phyloP scores from a whole-genome alignment of 2,113 vertebrate species.

The Pagrus major region DNA sequence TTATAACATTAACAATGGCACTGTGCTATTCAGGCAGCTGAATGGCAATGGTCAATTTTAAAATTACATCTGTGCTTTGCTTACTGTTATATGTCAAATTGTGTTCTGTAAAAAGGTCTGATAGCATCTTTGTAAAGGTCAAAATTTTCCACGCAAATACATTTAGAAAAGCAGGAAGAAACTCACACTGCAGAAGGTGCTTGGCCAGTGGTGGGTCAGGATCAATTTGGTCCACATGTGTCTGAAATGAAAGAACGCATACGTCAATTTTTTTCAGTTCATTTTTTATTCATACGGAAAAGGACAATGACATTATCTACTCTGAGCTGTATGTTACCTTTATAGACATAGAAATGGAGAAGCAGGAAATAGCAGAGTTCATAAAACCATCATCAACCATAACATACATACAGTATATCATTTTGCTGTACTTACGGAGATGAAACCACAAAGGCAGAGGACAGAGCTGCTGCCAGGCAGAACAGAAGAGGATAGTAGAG shows the following conservation, averaged over 20 bases:
- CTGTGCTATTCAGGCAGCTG: not conserved
- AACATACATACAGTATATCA: not conserved
- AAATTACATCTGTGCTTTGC: not conserved
- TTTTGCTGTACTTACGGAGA: slow-evolving; percentile 60
- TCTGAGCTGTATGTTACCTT: not conserved
- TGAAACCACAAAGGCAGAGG: slow-evolving; percentile 55
- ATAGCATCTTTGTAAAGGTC: not conserved
- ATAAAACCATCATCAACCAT: not conserved
- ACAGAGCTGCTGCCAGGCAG: slow-evolving; percentile 59
- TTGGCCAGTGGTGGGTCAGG: slow-evolving; percentile 86
- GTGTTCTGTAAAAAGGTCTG: not conserved
- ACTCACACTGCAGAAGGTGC: slow-evolving; percentile 83
- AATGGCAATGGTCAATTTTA: not conserved
- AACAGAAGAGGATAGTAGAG: slow-evolving; percentile 47
- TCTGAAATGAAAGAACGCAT: slow-evolving; percentile 61
- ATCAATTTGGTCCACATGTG: slow-evolving; percentile 83
- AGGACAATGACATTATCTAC: not conserved
- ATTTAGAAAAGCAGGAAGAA: not conserved
- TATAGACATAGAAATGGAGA: not conserved
- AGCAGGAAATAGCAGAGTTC: not conserved
- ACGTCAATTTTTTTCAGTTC: not conserved
- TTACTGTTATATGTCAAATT: not conserved
- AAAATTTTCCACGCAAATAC: not conserved
- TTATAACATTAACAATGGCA: not conserved
- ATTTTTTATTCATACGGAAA: not conserved